Evolutionary conservation across 2,113 vertebrate species (phyloP).

Genomic region (Proterorhinus semilunaris): DNA sequence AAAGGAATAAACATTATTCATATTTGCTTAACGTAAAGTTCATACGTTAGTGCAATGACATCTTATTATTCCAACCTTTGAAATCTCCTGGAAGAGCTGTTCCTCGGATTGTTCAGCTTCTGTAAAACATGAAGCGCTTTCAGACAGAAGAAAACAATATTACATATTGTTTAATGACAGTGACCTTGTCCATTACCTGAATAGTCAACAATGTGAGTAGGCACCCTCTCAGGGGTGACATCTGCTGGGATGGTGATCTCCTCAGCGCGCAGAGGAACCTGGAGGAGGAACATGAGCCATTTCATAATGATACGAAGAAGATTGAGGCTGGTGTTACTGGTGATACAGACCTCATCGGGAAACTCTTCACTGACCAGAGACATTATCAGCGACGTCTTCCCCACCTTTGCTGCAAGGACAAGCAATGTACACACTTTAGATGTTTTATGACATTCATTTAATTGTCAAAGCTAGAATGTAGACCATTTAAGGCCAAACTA

Average conservation of each 20-base stretch:
- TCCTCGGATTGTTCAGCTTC: slow-evolving; percentile 97
- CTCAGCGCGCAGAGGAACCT: slow-evolving; percentile 96
- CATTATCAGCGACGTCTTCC: slow-evolving; percentile 98
- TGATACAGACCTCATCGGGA: slow-evolving; percentile 88
- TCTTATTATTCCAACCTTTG: slow-evolving; percentile 79
- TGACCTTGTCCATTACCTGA: slow-evolving; percentile 80
- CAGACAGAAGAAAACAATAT: background rate
- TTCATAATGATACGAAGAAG: background rate
- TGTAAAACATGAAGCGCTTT: slow-evolving; percentile 57
- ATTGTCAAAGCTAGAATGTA: background rate
- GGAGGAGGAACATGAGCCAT: background rate
- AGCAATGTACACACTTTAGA: background rate
- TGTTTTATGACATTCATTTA: background rate
- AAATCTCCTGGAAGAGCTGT: slow-evolving; percentile 95
- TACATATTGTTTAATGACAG: background rate
- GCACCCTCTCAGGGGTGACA: slow-evolving; percentile 96
- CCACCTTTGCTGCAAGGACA: slow-evolving; percentile 88
- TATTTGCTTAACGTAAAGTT: background rate
- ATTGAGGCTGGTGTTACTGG: no score
- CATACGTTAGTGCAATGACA: no score
- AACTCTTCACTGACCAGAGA: slow-evolving; percentile 99
- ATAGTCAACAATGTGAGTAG: slow-evolving; percentile 98
- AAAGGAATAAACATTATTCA: slow-evolving; percentile 47
- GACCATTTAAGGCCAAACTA: no score
- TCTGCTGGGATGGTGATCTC: slow-evolving; percentile 98